These are phyloP conservation scores for Allygus modestus DNA, from an alignment of 2,888 invertebrate genomes.

Conservation along the genomic window DNA sequence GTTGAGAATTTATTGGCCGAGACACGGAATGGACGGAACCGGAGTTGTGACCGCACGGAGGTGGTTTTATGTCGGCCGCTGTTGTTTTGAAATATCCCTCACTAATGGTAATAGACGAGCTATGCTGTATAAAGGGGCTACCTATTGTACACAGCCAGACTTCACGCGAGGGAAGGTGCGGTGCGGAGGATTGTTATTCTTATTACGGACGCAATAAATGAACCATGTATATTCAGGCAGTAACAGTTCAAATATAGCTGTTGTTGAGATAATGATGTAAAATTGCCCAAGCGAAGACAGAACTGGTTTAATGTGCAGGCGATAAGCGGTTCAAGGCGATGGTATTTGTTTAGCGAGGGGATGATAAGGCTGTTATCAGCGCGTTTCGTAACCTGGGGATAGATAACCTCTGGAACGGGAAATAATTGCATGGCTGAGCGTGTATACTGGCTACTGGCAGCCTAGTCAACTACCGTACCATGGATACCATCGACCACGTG, in stretches of 20 bases:
- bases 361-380: conserved; percentile 23
- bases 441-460: neutral
- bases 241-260: conserved; percentile 26
- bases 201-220: no score
- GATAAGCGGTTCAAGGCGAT: conserved; percentile 42
- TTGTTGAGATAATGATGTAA: neutral
- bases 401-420: conserved; percentile 2
- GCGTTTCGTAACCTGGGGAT: neutral
- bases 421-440: neutral
- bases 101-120: no score
- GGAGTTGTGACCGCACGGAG: neutral
- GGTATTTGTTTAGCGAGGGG: conserved; percentile 14
- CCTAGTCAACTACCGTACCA: no score
- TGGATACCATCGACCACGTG: no score
- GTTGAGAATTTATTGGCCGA: conserved; percentile 1
- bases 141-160: no score
- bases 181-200: no score
- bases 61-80: neutral
- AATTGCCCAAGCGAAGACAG: conserved; percentile 1
- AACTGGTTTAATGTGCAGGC: conserved; percentile 18
- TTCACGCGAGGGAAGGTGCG: no score
- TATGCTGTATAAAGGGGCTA: no score
- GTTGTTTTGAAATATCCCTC: neutral
- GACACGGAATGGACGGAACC: neutral
- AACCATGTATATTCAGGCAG: conserved; percentile 22